Base-by-base conservation (phyloP, 2,797 vertebrate genomes). In the Siniperca undulata region DNA sequence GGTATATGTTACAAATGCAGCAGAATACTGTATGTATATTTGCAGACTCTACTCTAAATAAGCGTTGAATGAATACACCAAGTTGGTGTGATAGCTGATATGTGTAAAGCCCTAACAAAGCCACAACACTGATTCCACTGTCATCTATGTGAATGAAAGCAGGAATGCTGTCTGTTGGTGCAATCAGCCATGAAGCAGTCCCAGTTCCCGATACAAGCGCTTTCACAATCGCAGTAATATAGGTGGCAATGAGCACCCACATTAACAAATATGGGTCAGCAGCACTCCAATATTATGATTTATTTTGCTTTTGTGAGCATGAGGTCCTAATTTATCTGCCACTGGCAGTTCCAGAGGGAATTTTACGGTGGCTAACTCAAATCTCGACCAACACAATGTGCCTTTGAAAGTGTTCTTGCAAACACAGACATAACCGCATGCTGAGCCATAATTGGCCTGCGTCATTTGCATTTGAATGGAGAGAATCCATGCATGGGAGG, bases 381-480 rank as follows among this genome's bases (percentile, higher is more conserved):
- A 87, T 86, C 86, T 87, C 83, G 74, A 74, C 80, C 42, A 48
- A 88, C 88, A 94, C 92, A 91, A 91, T 88, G 73, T 89, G 86
- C 89, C 84, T 93, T 88, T 87, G 88, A 93, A 94, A 91, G 80
- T 83, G 89, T 85, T 91, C 90, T 80, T 72, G 90, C 90, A 86
- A 91, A 95, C 85, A 89, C 90, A 94, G 89, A 92, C 91, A 88
- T 92, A 90, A 92, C 88, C 42, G 70, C 87, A 90, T 85, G 85
- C 86, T 89, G 88, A 87, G 86, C 88, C 84, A 76, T 94, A 95
- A 94, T 94, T 95, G 95, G 92, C 81, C 85, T 56, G 62, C 73
- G n/a, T 90, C 82, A 94, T 95, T 95, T 94, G 94, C 93, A 95
- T 95, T 87, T 94, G 91, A 95, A 94, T 95, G 72, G 88, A 74